Evolutionary conservation across 2,888 invertebrate species (phyloP), one percentile per base, ranked within the genome.

Genomic region (Horisme vitalbata): DNA sequence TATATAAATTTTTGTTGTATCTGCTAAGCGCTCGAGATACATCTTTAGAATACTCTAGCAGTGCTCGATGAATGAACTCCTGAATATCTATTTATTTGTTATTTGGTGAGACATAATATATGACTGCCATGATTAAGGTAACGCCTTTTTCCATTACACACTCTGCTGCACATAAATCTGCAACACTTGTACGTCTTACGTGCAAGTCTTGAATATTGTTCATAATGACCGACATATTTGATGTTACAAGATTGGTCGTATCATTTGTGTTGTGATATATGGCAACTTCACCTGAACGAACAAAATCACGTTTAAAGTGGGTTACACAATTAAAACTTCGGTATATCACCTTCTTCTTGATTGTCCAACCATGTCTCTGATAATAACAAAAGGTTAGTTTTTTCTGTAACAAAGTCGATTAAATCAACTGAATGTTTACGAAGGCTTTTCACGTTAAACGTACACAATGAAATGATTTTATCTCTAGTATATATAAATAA

Each of bases 81-180:
- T 52, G 41, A 38, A 48, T 41, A 37, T 48, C 39, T 20, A 43
- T 37, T 47, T 47, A 37, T 47, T 44, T 52, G 31, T 30, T 35
- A 47, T 47, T 52, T 41, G 45, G 47, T 44, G 52, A 52, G 32
- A 52, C 41, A 32, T 47, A 47, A n/a, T n/a, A n/a, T 31, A 52
- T 46, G 37, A 43, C 43, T 52, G 38, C 45, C 46, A 43, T 26
- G 26, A 26, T 26, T 46, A 49, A 30, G 38, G 32, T 38, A 28
- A 46, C 18, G n/a, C 50, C 45, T 28, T 53, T 49, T 32, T 53
- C 35, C 46, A 46, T n/a, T n/a, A 41, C 43, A 43, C 43, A 39
- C 38, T 35, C 28, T 37, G 31, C 33, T 37, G 38, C 38, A 45
- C 21, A 38, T 45, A 49, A n/a, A n/a, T 49, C 49, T 44, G 34